Evolutionary conservation across 92 coral and sea anemone genomes (phyloP).

Genomic region (Epizoanthus ramosus): DNA sequence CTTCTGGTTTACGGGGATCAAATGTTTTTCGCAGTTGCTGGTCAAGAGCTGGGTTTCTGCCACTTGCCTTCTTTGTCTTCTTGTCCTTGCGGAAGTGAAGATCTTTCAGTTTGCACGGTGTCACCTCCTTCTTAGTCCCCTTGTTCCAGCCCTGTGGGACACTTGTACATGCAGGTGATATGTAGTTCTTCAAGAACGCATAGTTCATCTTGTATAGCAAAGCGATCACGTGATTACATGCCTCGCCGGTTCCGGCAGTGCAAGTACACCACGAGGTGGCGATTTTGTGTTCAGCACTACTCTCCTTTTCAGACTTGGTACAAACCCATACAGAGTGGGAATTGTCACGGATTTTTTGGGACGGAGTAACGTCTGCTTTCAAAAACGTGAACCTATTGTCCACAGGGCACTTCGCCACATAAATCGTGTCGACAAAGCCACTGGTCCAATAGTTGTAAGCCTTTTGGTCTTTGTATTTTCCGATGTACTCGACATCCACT

Average conservation of each 20-base stretch:
- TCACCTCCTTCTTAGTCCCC: conserved; percentile 32
- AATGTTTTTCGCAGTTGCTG: conserved; percentile 25
- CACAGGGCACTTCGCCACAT: conserved; percentile 21
- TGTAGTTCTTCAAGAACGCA: conserved; percentile 5
- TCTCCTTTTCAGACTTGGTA: background rate
- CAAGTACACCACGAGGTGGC: conserved; percentile 40
- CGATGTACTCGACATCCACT: conserved; percentile 28
- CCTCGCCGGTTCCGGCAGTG: conserved; percentile 41
- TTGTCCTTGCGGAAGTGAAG: conserved; percentile 3
- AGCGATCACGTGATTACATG: conserved; percentile 35
- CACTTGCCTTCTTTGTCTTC: conserved; percentile 21
- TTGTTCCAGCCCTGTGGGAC: conserved; percentile 44
- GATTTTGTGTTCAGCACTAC: background rate
- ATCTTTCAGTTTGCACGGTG: background rate
- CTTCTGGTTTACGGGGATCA: conserved; percentile 32
- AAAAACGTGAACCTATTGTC: conserved; percentile 20
- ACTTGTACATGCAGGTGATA: conserved; percentile 41
- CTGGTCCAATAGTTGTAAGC: conserved; percentile 54
- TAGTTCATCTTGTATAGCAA: conserved; percentile 19
- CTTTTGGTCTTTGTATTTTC: conserved; percentile 42
- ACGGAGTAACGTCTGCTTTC: conserved; percentile 44
- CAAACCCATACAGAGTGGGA: conserved; percentile 43
- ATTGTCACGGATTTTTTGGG: conserved; percentile 33
- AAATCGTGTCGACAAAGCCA: conserved; percentile 55
- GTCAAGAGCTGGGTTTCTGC: conserved; percentile 16